Evolutionary conservation across 2,888 invertebrate genomes (phyloP), one percentile per base, ranked within the genome.

Genomic region (Eugnorisma glareosa): DNA sequence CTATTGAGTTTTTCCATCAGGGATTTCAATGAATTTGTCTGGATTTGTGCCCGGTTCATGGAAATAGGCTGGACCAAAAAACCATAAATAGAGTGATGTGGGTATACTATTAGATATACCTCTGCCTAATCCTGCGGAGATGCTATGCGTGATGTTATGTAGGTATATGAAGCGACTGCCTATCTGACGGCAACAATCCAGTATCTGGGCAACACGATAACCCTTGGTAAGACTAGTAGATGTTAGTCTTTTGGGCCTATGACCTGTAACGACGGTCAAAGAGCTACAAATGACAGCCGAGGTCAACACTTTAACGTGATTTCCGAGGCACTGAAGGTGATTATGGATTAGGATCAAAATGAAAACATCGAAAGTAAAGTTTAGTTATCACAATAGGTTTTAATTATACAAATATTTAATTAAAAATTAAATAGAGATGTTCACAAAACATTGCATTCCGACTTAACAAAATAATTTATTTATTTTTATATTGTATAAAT

Each of bases 311-410:
- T 40, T 15, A 28, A 15, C 3, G 21, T 59, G 18, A 31, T 59
- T 1, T 18, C 10, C 18, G 8, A 59, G 18, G 8, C 59, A 59
- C 8, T 31, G 31, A 31, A 18, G 31, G 3, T 59, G 10, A 6
- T 2, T 57, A 51, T 8, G 18, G 18, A 59, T 45, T 24, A 10
- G 35, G 57, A n/a, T 31, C 11, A 59, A 59, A 35, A 21, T 45
- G 8, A 45, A n/a, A 11, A 48, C 31, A 66, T 40, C 8, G 67
- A 79, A 21, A 13, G 61, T 59, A 15, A 51, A 73, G 67, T 70
- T 40, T 40, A 64, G 77, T 79, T 88, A 87, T 87, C 88, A 87
- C 87, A 87, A 86, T 84, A 79, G 24, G 43, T 86, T 87, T 81
- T 88, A 76, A 83, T 87, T 72, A 18, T 40, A 81, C n/a, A 77